These are phyloP conservation scores for Nasonia oneida DNA, from an alignment of 2,888 invertebrate genomes.

Conservation along the genomic window DNA sequence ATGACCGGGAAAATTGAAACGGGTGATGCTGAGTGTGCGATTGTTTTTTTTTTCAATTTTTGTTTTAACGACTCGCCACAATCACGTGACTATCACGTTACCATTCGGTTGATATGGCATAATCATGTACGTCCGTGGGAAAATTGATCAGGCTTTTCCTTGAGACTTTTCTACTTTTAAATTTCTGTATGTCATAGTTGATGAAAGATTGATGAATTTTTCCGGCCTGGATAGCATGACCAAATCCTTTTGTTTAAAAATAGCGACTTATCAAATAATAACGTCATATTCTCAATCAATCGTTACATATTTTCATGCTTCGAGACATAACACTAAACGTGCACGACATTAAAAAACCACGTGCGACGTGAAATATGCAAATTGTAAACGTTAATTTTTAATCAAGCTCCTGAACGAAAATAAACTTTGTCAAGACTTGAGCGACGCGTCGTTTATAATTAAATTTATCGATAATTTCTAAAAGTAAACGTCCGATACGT, in stretches of 20 bases:
- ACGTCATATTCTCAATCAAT: too few species aligned
- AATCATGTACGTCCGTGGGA: constrained; percentile 14
- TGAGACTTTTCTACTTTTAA: constrained; percentile 35
- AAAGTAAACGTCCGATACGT: constrained; percentile 13
- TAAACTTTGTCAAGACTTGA: background rate
- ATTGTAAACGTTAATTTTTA: background rate
- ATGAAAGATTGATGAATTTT: constrained; percentile 22
- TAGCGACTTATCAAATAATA: background rate
- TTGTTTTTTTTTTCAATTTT: background rate
- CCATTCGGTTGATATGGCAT: background rate
- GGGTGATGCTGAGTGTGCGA: too few species aligned
- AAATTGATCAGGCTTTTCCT: constrained; percentile 44
- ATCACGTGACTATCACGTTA: background rate
- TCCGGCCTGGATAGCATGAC: background rate
- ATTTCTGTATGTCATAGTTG: background rate
- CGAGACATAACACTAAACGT: background rate
- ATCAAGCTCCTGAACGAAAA: background rate
- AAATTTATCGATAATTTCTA: constrained; percentile 22
- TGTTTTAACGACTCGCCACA: background rate
- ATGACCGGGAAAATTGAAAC: too few species aligned
- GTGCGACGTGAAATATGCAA: too few species aligned
- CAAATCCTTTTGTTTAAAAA: background rate
- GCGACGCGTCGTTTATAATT: constrained; percentile 3
- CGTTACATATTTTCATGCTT: too few species aligned
- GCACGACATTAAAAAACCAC: background rate